These are phyloP conservation scores for Nipponacmea schrenckii DNA, from an alignment of 2,888 invertebrate species.

Conservation along the genomic window DNA sequence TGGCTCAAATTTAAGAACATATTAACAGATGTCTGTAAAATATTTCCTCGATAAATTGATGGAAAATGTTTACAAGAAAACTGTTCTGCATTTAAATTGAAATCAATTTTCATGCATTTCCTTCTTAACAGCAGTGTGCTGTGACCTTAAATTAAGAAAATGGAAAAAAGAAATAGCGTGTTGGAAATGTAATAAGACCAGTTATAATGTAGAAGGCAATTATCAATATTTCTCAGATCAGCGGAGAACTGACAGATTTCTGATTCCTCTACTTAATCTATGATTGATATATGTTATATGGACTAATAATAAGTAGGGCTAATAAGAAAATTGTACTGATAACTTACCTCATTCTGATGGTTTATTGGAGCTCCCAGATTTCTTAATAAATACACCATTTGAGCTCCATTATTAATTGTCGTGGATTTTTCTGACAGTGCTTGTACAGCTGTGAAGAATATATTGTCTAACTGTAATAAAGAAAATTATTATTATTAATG, in stretches of 20 bases:
- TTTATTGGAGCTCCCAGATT: constrained; percentile 49
- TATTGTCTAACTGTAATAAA: constrained; percentile 24
- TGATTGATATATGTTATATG: background rate
- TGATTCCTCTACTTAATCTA: background rate
- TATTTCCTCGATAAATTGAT: too few relatives aligned
- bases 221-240: background rate
- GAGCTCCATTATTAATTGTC: constrained; percentile 24
- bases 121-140: too few relatives aligned
- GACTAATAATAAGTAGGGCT: too few relatives aligned
- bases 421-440: constrained; percentile 23
- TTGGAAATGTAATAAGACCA: background rate
- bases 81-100: too few relatives aligned
- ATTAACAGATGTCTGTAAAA: too few relatives aligned
- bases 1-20: too few relatives aligned
- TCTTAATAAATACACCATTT: constrained; percentile 44
- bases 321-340: background rate
- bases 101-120: too few relatives aligned
- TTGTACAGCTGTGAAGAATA: constrained; percentile 30
- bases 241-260: background rate
- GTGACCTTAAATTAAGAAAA: too few relatives aligned
- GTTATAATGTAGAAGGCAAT: background rate
- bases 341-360: constrained; percentile 39
- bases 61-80: too few relatives aligned
- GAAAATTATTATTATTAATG: background rate
- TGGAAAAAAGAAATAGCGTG: too few relatives aligned